A percentile compares a stretch with the other conserved stretches of the same genome.
phyloP scores from a whole-genome alignment of 2,888 invertebrate genomes.

The Hirtodrosophila cameraria region DNA sequence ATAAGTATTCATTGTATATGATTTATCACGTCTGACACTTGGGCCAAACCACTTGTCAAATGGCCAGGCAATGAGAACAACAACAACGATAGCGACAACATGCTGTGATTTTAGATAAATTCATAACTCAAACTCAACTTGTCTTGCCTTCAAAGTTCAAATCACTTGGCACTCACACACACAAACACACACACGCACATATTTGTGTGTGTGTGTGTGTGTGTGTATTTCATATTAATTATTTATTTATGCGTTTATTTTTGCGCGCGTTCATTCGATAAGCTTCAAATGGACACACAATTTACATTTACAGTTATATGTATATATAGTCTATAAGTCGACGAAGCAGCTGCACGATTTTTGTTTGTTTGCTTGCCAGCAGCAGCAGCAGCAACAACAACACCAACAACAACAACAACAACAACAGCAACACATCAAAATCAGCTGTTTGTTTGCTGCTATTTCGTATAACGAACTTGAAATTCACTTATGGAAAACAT shows the following conservation, averaged over 20 bases:
- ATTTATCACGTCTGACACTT: conserved; percentile 78
- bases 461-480: conserved; percentile 65
- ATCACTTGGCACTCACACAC: conserved; percentile 68
- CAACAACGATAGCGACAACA: conserved; percentile 62
- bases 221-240: conserved; percentile 59
- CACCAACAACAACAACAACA: conserved; percentile 22
- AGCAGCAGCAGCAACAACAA: conserved; percentile 21
- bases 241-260: conserved; percentile 77
- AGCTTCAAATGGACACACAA: conserved; percentile 72
- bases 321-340: conserved; percentile 17
- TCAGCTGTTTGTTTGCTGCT: conserved; percentile 70
- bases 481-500: conserved; percentile 43
- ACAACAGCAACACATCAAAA: conserved; percentile 15
- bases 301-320: conserved; percentile 74
- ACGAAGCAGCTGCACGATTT: conserved; percentile 43
- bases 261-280: conserved; percentile 75
- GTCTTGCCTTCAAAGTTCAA: conserved; percentile 81
- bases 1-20: conserved; percentile 55
- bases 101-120: conserved; percentile 78
- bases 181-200: conserved; percentile 19
- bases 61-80: conserved; percentile 44
- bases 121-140: conserved; percentile 76
- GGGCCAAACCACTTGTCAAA: conserved; percentile 79
- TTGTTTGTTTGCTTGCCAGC: conserved; percentile 24
- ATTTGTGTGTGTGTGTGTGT: conserved; percentile 5